Base-by-base conservation (phyloP, 1,140 invertebrate species). In the Panonychus citri region DNA sequence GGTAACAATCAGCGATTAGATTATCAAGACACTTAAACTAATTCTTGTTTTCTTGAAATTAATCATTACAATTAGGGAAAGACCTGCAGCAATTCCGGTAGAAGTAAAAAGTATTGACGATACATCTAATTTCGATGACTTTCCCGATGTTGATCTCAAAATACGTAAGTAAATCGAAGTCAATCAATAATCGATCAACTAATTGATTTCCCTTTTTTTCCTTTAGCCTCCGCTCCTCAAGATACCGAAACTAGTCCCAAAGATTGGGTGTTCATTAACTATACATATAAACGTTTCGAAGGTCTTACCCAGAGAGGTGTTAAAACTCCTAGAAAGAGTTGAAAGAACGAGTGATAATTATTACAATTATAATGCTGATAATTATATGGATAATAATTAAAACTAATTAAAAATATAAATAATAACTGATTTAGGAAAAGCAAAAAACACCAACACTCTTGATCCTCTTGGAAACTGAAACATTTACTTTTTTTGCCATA, bases 221-320 rank as follows among this genome's bases (percentile, higher is more conserved):
- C 85, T 62, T 78, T 83, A 58, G 64, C 66, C 27, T 65, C 67
- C 54, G 65, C 63, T 28, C 65, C 66, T 42, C 67, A 65, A 64
- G 66, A 69, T 48, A 63, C 63, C 21, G 67, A 72, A 57, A 81
- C 80, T 60, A 71, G 70, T 51, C 83, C 86, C 70, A 95, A 95
- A 73, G 91, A 96, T 73, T 96, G 89, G 90, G 90, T 97, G 53
- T 99, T 99, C 71, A 93, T 98, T 65, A 97, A 99, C 73, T 99
- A 98, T 70, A 98, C 94, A 58, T 99, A 95, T 75, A 95, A 97
- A 71, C 77, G 94, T 60, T 98, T 98, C 70, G 91, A 98, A 71
- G 90, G 89, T 48, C 75, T 95, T 37, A 94, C 89, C 21, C 85
- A 88, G 66, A 74, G 83, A 61, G 83, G 64, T 21, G 43, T 34